Percentiles rank a stretch among this genome's conserved stretches.
These are phyloP conservation scores for Trichomycterus rosablanca DNA, from an alignment of 2,113 vertebrate species.

Conservation along the genomic window DNA sequence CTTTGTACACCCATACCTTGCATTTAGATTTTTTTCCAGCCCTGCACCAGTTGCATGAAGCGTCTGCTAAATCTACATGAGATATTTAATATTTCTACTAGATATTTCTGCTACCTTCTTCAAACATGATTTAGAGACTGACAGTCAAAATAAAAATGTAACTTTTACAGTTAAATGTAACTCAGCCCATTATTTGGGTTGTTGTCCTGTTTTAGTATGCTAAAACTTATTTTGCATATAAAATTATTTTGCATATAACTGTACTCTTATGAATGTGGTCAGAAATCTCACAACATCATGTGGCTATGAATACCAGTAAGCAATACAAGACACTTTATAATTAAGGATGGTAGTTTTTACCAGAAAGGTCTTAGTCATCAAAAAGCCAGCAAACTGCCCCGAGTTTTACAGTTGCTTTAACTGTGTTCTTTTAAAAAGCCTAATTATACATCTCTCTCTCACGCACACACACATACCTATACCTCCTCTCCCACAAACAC, in stretches of 20 bases:
- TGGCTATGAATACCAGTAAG: neutral
- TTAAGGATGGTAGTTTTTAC: neutral
- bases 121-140: too few relatives aligned
- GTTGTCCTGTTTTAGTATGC: too few relatives aligned
- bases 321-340: neutral
- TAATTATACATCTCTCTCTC: conserved; percentile 39
- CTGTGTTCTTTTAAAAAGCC: conserved; percentile 32
- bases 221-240: neutral
- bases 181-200: too few relatives aligned
- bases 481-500: conserved; percentile 57
- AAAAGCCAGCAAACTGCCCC: conserved; percentile 13
- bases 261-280: too few relatives aligned
- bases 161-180: too few relatives aligned
- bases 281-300: neutral
- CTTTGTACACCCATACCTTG: too few relatives aligned
- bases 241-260: neutral
- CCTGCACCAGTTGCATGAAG: too few relatives aligned
- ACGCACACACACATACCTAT: conserved; percentile 33
- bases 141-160: too few relatives aligned
- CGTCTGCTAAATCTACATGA: too few relatives aligned
- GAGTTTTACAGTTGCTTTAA: conserved; percentile 26
- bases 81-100: too few relatives aligned
- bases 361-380: conserved; percentile 2
- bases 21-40: too few relatives aligned
- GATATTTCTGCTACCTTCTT: too few relatives aligned